phyloP scores from a whole-genome alignment of 2,888 invertebrate species.

The Tipula lateralis region DNA sequence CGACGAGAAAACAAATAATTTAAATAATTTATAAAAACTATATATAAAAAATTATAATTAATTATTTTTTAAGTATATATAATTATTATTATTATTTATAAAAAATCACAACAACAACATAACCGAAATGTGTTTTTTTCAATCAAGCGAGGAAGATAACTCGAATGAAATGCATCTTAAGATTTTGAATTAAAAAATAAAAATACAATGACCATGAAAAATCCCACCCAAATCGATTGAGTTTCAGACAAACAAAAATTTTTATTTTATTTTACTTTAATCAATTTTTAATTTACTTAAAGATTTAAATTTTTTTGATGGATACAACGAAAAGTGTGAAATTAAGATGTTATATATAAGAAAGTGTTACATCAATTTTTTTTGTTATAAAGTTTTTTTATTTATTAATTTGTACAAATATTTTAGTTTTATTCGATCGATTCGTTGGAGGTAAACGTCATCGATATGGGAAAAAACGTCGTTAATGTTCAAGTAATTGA shows the following conservation, averaged over 20 bases:
- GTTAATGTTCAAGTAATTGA: no score
- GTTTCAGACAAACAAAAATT: background rate
- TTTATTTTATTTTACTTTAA: background rate
- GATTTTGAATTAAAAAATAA: background rate
- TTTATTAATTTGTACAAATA: background rate
- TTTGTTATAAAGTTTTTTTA: background rate
- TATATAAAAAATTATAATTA: constrained; percentile 2
- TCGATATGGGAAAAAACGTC: no score
- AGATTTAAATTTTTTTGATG: background rate
- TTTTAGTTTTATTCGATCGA: background rate
- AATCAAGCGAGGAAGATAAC: background rate
- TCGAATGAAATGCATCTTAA: background rate
- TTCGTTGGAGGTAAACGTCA: background rate
- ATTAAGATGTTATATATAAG: background rate
- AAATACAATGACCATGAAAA: background rate
- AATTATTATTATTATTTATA: constrained; percentile 24
- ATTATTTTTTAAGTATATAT: background rate
- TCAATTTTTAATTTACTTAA: background rate
- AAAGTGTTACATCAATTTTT: background rate
- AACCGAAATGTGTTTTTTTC: background rate
- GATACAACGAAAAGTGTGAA: background rate
- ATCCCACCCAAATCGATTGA: background rate
- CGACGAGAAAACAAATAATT: background rate
- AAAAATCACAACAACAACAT: background rate
- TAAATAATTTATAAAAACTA: background rate